These are phyloP conservation scores for Astatoreochromis straeleni DNA, from an alignment of 2,113 vertebrate species.

Conservation along the genomic window DNA sequence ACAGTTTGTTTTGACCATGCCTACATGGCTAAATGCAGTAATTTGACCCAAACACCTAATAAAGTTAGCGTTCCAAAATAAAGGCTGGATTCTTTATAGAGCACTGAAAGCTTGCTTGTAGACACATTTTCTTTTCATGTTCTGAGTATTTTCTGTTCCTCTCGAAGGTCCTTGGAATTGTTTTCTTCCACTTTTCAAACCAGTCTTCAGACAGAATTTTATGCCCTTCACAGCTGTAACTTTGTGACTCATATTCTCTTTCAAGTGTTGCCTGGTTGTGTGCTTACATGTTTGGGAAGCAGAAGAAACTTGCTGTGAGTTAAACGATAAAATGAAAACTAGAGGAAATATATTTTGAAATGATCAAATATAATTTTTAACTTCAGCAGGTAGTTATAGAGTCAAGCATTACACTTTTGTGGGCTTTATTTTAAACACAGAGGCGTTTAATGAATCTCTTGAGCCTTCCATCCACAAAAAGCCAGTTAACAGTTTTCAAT, in stretches of 20 bases:
- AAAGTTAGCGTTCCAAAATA: not conserved
- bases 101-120: not conserved
- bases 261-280: not conserved
- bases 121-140: not conserved
- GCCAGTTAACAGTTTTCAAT: not conserved
- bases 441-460: not conserved
- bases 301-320: not conserved
- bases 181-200: not conserved
- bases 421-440: not conserved
- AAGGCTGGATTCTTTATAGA: not conserved
- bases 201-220: not conserved
- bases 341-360: not conserved
- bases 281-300: not conserved
- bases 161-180: not conserved
- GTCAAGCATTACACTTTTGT: not conserved
- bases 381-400: not conserved
- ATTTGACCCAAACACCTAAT: not conserved
- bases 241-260: not conserved
- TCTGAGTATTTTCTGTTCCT: not conserved
- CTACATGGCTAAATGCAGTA: not conserved
- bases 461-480: not conserved
- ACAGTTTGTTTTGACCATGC: not conserved
- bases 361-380: not conserved
- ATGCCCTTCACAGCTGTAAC: not conserved
- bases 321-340: not conserved